A percentile compares a stretch with the other conserved stretches of the same genome.
These are phyloP conservation scores for Sylvietta virens DNA, from an alignment of 2,113 vertebrate genomes.

Conservation along the genomic window DNA sequence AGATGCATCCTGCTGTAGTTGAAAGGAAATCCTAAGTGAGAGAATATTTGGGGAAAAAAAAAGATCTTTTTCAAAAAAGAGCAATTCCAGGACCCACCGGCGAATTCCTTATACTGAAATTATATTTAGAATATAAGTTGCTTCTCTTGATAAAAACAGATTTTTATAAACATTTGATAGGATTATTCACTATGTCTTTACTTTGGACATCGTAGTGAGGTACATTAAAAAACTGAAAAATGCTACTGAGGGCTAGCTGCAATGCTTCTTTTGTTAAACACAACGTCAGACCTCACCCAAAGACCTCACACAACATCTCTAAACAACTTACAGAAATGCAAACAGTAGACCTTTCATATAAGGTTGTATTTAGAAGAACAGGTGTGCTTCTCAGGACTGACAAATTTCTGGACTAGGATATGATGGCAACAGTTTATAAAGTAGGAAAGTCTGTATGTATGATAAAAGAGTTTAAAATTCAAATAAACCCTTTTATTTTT, in stretches of 20 bases:
- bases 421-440: not conserved
- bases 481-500: not conserved
- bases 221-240: not conserved
- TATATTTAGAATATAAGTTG: not conserved
- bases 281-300: not conserved
- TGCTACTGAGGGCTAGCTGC: not conserved
- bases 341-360: not conserved
- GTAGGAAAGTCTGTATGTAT: not conserved
- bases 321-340: not conserved
- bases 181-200: not conserved
- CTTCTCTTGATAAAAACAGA: not conserved
- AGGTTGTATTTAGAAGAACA: not conserved
- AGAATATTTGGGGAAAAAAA: not conserved
- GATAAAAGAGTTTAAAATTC: not conserved
- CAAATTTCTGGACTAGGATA: not conserved
- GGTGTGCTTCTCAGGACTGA: not conserved
- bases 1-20: not conserved
- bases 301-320: not conserved
- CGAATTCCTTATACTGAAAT: not conserved
- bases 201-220: not conserved
- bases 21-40: not conserved
- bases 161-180: not conserved
- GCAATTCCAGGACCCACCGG: not conserved
- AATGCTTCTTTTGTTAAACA: not conserved
- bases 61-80: not conserved